Conservation (phyloP, 2,797 vertebrate genomes). For the Rhinatrema bivittatum region DNA sequence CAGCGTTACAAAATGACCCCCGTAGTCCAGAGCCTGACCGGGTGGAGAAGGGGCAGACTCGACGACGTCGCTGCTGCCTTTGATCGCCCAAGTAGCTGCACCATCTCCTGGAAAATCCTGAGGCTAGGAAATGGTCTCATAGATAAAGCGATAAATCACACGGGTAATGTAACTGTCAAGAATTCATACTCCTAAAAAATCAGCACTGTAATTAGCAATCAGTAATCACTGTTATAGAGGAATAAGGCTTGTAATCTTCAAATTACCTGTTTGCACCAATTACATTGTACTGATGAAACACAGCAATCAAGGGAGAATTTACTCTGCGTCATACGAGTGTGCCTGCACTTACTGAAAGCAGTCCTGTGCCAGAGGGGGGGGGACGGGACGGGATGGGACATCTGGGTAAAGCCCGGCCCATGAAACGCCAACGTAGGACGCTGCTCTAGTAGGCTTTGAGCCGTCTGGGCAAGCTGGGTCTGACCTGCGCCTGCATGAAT, state of each 20-base stretch:
- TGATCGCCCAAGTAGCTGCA: slow-evolving; percentile 12
- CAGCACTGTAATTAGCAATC: slow-evolving; percentile 57
- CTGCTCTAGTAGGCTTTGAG: no score
- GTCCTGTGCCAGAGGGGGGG: no score
- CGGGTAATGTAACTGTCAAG: slow-evolving; percentile 49
- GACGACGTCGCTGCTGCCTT: slow-evolving; percentile 17
- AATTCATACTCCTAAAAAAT: slow-evolving; percentile 53
- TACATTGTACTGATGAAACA: slow-evolving; percentile 55
- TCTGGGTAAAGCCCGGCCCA: no score
- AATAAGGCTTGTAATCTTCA: slow-evolving; percentile 60
- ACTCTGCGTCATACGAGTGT: no score
- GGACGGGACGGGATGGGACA: no score
- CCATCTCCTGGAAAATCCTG: not conserved
- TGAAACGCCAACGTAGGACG: no score
- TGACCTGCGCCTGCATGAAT: no score
- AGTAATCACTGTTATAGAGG: slow-evolving; percentile 59
- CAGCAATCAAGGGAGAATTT: slow-evolving; percentile 55
- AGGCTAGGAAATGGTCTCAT: no score
- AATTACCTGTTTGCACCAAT: slow-evolving; percentile 60
- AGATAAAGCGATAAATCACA: slow-evolving; percentile 41
- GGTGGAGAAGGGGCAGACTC: slow-evolving; percentile 7
- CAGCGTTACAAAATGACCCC: no score
- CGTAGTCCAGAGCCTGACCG: no score
- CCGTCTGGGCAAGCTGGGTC: no score
- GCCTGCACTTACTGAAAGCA: slow-evolving; percentile 34